These are phyloP conservation scores for Porphyrio hochstetteri DNA, from an alignment of 2,113 vertebrate genomes.

Conservation along the genomic window DNA sequence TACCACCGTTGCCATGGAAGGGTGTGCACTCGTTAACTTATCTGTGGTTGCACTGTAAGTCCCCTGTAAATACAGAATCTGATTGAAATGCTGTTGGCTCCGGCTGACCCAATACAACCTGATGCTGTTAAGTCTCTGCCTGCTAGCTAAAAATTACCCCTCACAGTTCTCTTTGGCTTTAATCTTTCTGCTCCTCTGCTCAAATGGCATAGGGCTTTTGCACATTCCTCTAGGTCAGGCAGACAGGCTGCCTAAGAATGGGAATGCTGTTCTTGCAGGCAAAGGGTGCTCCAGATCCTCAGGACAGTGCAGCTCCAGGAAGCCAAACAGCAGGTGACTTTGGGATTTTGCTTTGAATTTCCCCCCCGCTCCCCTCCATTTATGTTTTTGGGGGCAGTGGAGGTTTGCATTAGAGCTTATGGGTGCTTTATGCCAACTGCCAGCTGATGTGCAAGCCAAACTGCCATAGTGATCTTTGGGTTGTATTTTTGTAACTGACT, in stretches of 20 bases:
- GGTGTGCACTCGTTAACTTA: background rate
- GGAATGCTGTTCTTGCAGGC: background rate
- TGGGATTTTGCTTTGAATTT: background rate
- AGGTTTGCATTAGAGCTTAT: background rate
- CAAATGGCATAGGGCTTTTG: background rate
- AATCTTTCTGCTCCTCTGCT: background rate
- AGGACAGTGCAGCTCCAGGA: background rate
- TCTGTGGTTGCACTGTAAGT: background rate
- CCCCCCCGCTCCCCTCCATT: background rate
- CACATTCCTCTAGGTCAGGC: background rate
- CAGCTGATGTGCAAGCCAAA: background rate
- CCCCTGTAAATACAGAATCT: background rate
- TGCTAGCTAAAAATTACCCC: background rate
- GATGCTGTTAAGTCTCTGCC: background rate
- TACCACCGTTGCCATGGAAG: background rate
- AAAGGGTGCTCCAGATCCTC: background rate
- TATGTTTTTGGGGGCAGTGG: accelerated
- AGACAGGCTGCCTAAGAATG: background rate
- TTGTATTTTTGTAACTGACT: background rate
- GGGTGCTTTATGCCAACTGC: background rate
- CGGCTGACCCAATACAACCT: background rate
- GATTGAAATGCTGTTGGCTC: background rate
- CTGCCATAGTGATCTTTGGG: accelerated
- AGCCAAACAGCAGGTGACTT: background rate
- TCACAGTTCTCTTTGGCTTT: background rate